A percentile compares a stretch with the other conserved stretches of the same genome.
These are phyloP conservation scores for Salvelinus fontinalis DNA, from an alignment of 2,113 vertebrate species.

Conservation along the genomic window DNA sequence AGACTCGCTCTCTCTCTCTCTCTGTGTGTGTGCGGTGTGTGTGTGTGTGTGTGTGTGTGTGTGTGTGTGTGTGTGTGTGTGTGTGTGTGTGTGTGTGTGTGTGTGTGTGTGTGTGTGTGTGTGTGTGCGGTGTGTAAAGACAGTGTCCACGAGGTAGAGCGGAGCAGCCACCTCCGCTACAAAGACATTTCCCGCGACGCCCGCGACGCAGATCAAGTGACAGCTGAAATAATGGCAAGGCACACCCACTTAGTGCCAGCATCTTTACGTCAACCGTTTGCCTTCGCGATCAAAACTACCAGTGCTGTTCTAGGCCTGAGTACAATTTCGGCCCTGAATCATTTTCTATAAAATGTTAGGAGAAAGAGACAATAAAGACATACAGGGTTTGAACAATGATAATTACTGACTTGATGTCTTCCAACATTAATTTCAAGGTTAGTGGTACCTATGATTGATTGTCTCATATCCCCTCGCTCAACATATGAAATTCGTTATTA, in stretches of 20 bases:
- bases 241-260: constrained; percentile 81
- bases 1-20: constrained; percentile 5
- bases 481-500: neutral
- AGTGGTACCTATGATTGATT: too few relatives aligned
- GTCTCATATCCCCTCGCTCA: neutral
- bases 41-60: neutral
- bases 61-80: constrained; percentile 44
- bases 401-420: neutral
- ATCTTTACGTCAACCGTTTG: constrained; percentile 72
- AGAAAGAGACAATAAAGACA: neutral
- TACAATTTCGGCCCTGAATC: neutral
- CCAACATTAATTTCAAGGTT: neutral
- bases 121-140: constrained; percentile 58
- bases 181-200: constrained; percentile 65
- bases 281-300: constrained; percentile 61
- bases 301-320: neutral
- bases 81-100: neutral
- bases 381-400: neutral
- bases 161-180: constrained; percentile 65
- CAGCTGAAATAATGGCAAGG: constrained; percentile 74
- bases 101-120: constrained; percentile 20
- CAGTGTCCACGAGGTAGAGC: constrained; percentile 75
- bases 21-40: too few relatives aligned
- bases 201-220: constrained; percentile 77
- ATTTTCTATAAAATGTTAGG: neutral